A percentile compares a stretch with the other conserved stretches of the same genome.
These are phyloP conservation scores for Onychostruthus taczanowskii DNA, from an alignment of 2,113 vertebrate species.

Conservation along the genomic window DNA sequence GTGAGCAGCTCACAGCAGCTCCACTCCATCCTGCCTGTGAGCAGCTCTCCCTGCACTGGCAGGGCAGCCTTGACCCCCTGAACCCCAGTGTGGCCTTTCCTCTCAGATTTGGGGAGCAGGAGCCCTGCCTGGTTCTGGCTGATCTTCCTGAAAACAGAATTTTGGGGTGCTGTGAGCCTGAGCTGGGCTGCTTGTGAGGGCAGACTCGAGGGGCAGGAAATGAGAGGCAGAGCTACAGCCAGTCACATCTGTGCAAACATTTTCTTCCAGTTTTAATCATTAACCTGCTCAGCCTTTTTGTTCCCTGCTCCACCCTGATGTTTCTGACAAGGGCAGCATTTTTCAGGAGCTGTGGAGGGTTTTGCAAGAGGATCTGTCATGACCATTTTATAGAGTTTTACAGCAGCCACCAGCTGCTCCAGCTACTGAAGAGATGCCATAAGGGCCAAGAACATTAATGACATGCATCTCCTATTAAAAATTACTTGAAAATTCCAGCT, in stretches of 20 bases:
- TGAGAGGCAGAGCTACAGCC: neutral
- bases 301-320: neutral
- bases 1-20: neutral
- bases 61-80: neutral
- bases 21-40: neutral
- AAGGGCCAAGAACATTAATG: neutral
- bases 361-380: neutral
- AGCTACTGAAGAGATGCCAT: neutral
- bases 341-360: neutral
- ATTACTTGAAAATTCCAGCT: neutral
- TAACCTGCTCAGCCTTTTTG: neutral
- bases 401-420: neutral
- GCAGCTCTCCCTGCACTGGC: neutral
- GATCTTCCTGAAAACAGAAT: neutral
- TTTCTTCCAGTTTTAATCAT: neutral
- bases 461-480: neutral
- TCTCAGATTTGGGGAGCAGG: neutral
- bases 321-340: neutral
- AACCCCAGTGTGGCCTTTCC: neutral
- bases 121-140: neutral
- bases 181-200: neutral
- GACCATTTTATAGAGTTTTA: neutral
- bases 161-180: neutral
- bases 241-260: neutral
- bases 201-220: neutral